Percentiles rank a stretch among this genome's conserved stretches.
These are phyloP conservation scores for Acanthurus leucopareius DNA, from an alignment of 2,797 vertebrate genomes.

Conservation along the genomic window DNA sequence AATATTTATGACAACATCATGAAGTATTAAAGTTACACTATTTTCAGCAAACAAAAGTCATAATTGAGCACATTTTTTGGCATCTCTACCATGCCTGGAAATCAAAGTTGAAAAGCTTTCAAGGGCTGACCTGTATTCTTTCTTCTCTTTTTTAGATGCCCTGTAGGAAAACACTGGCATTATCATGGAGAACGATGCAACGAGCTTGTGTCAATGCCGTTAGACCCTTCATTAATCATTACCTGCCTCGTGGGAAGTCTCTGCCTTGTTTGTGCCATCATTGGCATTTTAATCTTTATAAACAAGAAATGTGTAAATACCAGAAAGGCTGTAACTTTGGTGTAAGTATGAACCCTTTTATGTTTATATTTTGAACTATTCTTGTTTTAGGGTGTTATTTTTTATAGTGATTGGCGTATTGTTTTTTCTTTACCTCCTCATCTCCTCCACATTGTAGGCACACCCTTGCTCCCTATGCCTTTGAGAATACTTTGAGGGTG, in stretches of 20 bases:
- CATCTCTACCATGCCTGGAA: background rate
- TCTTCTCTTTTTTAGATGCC: constrained; percentile 82
- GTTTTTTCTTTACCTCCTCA: constrained; percentile 37
- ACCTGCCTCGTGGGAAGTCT: constrained; percentile 85
- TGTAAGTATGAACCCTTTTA: constrained; percentile 82
- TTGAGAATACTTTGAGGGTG: constrained; percentile 87
- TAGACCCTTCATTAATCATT: constrained; percentile 82
- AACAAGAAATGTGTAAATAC: constrained; percentile 88
- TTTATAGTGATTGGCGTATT: background rate
- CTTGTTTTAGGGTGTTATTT: constrained; percentile 17
- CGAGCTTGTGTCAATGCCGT: constrained; percentile 86
- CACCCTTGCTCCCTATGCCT: constrained; percentile 82
- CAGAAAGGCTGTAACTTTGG: constrained; percentile 83
- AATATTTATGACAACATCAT: background rate
- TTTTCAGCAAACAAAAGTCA: background rate
- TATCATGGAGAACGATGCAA: constrained; percentile 88
- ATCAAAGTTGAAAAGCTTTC: background rate
- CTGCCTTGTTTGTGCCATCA: constrained; percentile 84
- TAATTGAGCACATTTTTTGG: background rate
- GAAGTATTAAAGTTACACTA: background rate
- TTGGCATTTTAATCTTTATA: constrained; percentile 86
- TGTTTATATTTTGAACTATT: background rate
- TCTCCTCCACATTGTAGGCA: constrained; percentile 86
- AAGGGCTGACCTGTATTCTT: background rate
- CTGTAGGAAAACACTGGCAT: constrained; percentile 87